Percentiles rank a stretch among this genome's conserved stretches.
Evolutionary conservation across 2,888 invertebrate species (phyloP).

Genomic region (Pristionchus fissidentatus): DNA sequence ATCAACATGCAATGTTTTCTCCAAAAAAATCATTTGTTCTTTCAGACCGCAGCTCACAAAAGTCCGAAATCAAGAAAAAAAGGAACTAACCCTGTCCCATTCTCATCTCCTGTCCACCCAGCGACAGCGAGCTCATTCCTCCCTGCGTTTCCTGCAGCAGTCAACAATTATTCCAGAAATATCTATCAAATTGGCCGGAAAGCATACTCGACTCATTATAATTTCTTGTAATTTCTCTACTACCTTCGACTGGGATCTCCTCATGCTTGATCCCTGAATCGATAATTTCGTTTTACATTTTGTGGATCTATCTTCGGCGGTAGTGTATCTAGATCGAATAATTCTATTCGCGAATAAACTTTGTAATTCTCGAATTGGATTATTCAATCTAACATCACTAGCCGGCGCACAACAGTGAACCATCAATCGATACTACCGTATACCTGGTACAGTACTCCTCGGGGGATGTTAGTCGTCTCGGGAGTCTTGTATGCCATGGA

Average conservation of each 20-base stretch:
- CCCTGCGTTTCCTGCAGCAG: background rate
- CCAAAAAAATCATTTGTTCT: no score
- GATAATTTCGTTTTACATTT: background rate
- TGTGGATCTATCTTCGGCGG: background rate
- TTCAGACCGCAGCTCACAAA: no score
- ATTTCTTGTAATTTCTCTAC: background rate
- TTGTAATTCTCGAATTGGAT: no score
- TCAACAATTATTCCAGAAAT: background rate
- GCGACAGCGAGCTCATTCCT: slow-evolving; percentile 7
- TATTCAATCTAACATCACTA: no score
- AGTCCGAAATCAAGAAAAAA: no score
- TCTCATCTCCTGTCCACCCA: slow-evolving; percentile 13
- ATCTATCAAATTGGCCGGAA: background rate
- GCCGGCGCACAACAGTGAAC: no score
- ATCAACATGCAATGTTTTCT: no score
- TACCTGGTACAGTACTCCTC: slow-evolving; percentile 63
- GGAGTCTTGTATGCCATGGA: slow-evolving; percentile 52
- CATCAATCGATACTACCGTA: slow-evolving; percentile 35
- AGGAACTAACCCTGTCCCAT: no score
- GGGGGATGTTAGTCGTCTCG: slow-evolving; percentile 56
- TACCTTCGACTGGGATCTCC: background rate
- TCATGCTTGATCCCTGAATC: background rate
- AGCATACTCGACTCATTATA: background rate
- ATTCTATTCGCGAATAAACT: no score
- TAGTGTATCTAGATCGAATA: background rate